Evolutionary conservation across 1,140 invertebrate species (phyloP).

Genomic region (Drosophila chauvacae): DNA sequence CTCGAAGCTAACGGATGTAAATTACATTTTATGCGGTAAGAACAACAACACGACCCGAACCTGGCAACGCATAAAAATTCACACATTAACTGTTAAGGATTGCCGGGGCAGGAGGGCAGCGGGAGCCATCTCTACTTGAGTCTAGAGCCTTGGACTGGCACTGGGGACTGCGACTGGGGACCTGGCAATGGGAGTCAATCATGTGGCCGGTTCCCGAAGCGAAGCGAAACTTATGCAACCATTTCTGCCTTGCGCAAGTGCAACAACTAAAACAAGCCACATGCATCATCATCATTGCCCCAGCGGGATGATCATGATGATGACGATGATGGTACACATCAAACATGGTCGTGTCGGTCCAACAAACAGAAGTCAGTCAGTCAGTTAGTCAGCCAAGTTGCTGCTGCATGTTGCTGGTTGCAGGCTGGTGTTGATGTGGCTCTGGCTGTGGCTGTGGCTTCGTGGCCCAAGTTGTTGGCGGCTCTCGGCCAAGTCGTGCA

Average conservation of each 20-base stretch:
- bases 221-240: conserved; percentile 73
- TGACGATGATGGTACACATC: conserved; percentile 73
- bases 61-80: conserved; percentile 83
- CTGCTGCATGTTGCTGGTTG: conserved; percentile 49
- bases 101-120: conserved; percentile 15
- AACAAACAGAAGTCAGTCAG: conserved; percentile 83
- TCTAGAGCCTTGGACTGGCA: conserved; percentile 34
- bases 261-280: conserved; percentile 78
- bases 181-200: conserved; percentile 75
- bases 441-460: conserved; percentile 39
- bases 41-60: conserved; percentile 71
- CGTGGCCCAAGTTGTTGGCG: conserved; percentile 72
- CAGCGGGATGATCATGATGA: conserved; percentile 44
- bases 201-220: conserved; percentile 61
- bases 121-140: conserved; percentile 32
- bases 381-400: conserved; percentile 68
- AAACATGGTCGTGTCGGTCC: conserved; percentile 82
- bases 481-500: conserved; percentile 75
- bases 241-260: conserved; percentile 74
- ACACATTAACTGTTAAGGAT: conserved; percentile 83
- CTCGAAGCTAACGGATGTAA: conserved; percentile 79
- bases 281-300: conserved; percentile 48
- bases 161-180: conserved; percentile 26
- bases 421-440: conserved; percentile 62
- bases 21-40: conserved; percentile 81